These are phyloP conservation scores for Channa striata DNA, from an alignment of 2,797 vertebrate genomes.

Conservation along the genomic window DNA sequence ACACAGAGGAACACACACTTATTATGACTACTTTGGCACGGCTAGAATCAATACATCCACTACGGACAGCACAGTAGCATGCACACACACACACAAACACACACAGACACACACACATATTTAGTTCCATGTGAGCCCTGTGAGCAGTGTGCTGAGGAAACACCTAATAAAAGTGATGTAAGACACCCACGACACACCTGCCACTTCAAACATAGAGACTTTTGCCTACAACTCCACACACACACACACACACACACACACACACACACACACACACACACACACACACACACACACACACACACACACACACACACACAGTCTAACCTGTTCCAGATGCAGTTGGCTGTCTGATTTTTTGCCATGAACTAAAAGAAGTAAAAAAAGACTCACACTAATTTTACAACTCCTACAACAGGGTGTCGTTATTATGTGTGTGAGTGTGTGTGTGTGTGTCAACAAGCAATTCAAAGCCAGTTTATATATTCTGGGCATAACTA, in stretches of 20 bases:
- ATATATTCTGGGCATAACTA: slow-evolving; percentile 32
- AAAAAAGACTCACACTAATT: slow-evolving; percentile 18
- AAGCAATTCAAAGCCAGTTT: slow-evolving; percentile 44
- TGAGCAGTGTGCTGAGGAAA: slow-evolving; percentile 65
- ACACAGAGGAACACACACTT: background rate
- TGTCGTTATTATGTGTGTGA: slow-evolving; percentile 7
- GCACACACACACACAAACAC: slow-evolving; percentile 13
- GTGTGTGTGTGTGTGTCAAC: slow-evolving; percentile 29
- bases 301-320: slow-evolving; percentile 6
- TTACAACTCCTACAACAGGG: slow-evolving; percentile 1
- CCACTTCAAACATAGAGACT: slow-evolving; percentile 79
- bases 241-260: slow-evolving; percentile 21
- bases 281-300: slow-evolving; percentile 12
- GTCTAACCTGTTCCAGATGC: slow-evolving; percentile 71
- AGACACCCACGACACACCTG: slow-evolving; percentile 79
- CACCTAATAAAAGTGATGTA: slow-evolving; percentile 76
- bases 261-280: slow-evolving; percentile 21
- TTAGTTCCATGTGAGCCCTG: slow-evolving; percentile 12
- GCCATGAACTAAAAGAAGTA: slow-evolving; percentile 25
- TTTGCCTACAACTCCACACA: slow-evolving; percentile 25
- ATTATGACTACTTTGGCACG: slow-evolving; percentile 40
- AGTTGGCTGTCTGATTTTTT: slow-evolving; percentile 25
- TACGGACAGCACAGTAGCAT: slow-evolving; percentile 41
- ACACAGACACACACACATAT: slow-evolving; percentile 18
- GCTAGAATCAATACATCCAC: slow-evolving; percentile 46